Base-by-base conservation (phyloP, 1,140 invertebrate genomes). In the Heterodera schachtii region DNA sequence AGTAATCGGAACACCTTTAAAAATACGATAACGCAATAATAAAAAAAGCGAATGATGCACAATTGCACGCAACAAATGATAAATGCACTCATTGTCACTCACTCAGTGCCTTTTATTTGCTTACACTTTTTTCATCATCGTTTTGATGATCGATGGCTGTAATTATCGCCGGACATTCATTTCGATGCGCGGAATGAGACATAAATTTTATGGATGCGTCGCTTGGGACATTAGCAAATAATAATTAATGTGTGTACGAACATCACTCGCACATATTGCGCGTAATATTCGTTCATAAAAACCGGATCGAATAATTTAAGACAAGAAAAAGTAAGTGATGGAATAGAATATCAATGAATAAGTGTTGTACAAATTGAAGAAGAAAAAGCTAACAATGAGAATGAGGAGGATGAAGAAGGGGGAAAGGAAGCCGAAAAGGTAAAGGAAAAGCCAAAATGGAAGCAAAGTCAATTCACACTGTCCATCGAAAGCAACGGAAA, bases 101-200 rank as follows among this genome's bases (percentile, higher is more conserved):
- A 31, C 31, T 31, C 31, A 31, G 31, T 31, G 31, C 31, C 31
- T 31, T 31, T 31, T 31, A 31, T 31, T 31, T 31, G 31, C 31
- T 31, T 31, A 1, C 31, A 31, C 31, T 31, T 31, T 31, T 31
- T 31, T 31, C 31, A 31, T 31, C 31, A 52, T 13, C 49, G 9
- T 11, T 52, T 52, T 52, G 16, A 64, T 64, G 57, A 64, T 64
- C 13, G 57, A 64, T 64, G 57, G 57, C 57, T 19, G 57, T n/a
- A 64, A 64, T 64, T 64, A 64, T 64, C 57, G 57, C 13, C 57
- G 57, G 57, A 64, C 57, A 64, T 64, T 19, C 57, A 64, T 64
- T 64, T 19, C 57, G 4, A 19, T 64, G 16, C 11, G 57, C 57
- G 16, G 16, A 64, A 64, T 64, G 11, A 19, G 11, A 4, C 13